Percentiles rank a stretch among this genome's conserved stretches.
Conservation (phyloP, 2,113 vertebrate species). For the Cottus gobio region DNA sequence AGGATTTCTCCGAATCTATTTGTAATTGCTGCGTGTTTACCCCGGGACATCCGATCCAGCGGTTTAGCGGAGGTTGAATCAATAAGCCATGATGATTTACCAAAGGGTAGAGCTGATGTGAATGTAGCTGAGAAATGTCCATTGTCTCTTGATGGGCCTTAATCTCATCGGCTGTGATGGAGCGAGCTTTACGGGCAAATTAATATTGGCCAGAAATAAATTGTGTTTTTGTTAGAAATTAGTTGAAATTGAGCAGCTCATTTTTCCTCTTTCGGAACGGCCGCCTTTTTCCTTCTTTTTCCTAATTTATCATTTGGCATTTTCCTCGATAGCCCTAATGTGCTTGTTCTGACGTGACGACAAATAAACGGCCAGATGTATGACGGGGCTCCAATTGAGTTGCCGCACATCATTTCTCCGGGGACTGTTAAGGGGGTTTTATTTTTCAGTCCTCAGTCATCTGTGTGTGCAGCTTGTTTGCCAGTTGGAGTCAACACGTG, state of each 20-base stretch:
- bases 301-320: constrained; percentile 64
- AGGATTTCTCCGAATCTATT: constrained; percentile 52
- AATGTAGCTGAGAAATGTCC: constrained; percentile 35
- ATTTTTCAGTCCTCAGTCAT: constrained; percentile 63
- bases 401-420: constrained; percentile 47
- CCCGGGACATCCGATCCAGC: constrained; percentile 43
- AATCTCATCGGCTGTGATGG: constrained; percentile 42
- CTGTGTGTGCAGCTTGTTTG: constrained; percentile 55
- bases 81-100: constrained; percentile 55
- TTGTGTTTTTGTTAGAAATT: constrained; percentile 49
- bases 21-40: constrained; percentile 52
- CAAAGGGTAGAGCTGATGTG: constrained; percentile 29
- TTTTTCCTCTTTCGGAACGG: constrained; percentile 51
- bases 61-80: constrained; percentile 49
- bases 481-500: constrained; percentile 52
- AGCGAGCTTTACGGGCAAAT: constrained; percentile 51
- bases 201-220: constrained; percentile 59
- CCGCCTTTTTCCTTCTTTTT: constrained; percentile 15
- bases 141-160: constrained; percentile 31
- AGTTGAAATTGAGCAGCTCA: constrained; percentile 39
- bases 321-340: constrained; percentile 43
- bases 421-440: constrained; percentile 50
- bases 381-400: constrained; percentile 57
- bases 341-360: constrained; percentile 65
- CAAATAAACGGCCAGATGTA: constrained; percentile 55